Evolutionary conservation across 2,113 vertebrate species (phyloP), one percentile per base, ranked within the genome.

Genomic region (Echinops telfairi): DNA sequence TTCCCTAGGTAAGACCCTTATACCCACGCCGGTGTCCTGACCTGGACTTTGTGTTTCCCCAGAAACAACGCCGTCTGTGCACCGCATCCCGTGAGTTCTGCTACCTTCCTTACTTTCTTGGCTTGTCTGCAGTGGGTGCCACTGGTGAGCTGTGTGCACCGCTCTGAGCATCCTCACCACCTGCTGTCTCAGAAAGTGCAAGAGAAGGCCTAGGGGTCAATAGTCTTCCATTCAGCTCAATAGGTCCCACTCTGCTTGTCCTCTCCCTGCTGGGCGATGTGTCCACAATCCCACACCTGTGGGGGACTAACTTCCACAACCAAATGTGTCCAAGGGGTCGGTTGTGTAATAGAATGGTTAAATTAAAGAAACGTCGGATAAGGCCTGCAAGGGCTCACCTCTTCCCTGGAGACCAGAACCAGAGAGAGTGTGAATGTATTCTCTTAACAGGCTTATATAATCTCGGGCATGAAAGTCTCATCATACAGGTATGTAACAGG

Each of bases 1-100:
- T 1, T 78, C 60, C 20, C 16, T 86, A 33, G 86, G 92, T 92
- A 71, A 95, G 95, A 73, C 27, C 29, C 38, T 47, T 29, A 31
- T 23, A 6, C 47, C 27, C 64, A 33, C 70, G 53, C 27, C n/a
- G 29, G 36, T 47, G 71, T 78, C 31, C 14, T n/a, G 12, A 64
- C 17, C 22, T n/a, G 20, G 4, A 53, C 76, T 64, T 27, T 90
- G 25, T 38, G 2, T 17, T 12, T 64, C 38, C 66, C 10, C 27
- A 66, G 27, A 53, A 53, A 53, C 47, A 53, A 10, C 47, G 10
- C 12, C 5, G 47, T 53, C 47, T 9, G 10, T 53, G 47, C 47
- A 53, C 47, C 47, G 47, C 47, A 53, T 4, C 47, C 47, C 10
- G 47, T 53, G 47, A 53, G 2, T 29, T 16, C 19, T 76, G 64